These are phyloP conservation scores for Homalodisca vitripennis DNA, from an alignment of 1,140 invertebrate genomes.

Conservation along the genomic window DNA sequence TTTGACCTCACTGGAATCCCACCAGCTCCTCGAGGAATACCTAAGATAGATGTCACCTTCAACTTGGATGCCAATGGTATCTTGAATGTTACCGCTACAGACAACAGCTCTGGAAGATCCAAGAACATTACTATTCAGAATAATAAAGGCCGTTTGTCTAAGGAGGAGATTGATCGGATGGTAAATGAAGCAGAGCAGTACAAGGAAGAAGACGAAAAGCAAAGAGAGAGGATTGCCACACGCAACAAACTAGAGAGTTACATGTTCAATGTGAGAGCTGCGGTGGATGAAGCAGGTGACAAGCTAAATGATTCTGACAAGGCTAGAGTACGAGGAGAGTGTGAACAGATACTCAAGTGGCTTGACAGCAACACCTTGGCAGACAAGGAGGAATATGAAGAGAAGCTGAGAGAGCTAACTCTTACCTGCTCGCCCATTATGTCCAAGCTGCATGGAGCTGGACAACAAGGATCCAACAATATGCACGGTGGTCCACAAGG, in stretches of 20 bases:
- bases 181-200: slow-evolving; percentile 96
- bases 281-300: slow-evolving; percentile 48
- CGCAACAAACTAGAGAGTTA: slow-evolving; percentile 92
- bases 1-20: slow-evolving; percentile 78
- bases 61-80: slow-evolving; percentile 73
- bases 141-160: slow-evolving; percentile 92
- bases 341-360: slow-evolving; percentile 56
- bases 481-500: background rate
- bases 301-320: slow-evolving; percentile 50
- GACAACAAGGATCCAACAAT: background rate
- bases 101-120: slow-evolving; percentile 91
- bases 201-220: slow-evolving; percentile 86
- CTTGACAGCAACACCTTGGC: slow-evolving; percentile 65
- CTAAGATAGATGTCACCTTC: slow-evolving; percentile 90
- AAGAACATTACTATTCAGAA: slow-evolving; percentile 98
- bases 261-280: slow-evolving; percentile 72
- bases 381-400: slow-evolving; percentile 73
- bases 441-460: slow-evolving; percentile 63
- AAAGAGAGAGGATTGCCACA: slow-evolving; percentile 80
- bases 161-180: slow-evolving; percentile 97
- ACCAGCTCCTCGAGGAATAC: slow-evolving; percentile 81
- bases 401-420: slow-evolving; percentile 70
- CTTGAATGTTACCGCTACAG: slow-evolving; percentile 82
- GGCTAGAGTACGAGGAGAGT: slow-evolving; percentile 56
- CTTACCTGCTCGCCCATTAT: slow-evolving; percentile 70